Evolutionary conservation across 2,113 vertebrate genomes (phyloP), one percentile per base, ranked within the genome.

Genomic region (Equus przewalskii): DNA sequence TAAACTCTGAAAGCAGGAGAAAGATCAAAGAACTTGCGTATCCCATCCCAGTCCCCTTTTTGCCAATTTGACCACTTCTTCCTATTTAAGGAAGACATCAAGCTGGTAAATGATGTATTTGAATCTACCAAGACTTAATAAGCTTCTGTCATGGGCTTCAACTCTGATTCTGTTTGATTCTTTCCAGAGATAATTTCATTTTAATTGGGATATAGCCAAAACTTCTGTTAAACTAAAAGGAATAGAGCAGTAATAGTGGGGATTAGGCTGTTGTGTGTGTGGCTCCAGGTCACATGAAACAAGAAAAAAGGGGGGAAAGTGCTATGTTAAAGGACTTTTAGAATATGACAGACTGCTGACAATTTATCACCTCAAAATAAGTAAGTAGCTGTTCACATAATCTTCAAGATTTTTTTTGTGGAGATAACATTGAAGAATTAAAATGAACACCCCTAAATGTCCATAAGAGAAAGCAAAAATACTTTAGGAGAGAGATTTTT

Each of bases 351-450:
- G 21, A 28, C 4, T 89, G 22, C 44, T 80, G 44, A 36, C 28
- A 85, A 51, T 56, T 56, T 95, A 30, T 85, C 62, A 56, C 6
- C 26, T 95, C 56, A 85, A 64, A 93, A 64, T 97, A 85, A 36
- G 14, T 70, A 84, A 89, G 24, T 10, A 78, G 2, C 4, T 95
- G 4, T 60, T 79, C 21, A 85, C 1, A 65, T 51, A 73, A 18
- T 83, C 30, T 62, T 85, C 80, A 69, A 49, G 6, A 60, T 13
- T 41, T 36, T 70, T 58, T 80, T 65, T 73, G 2, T 88, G 46
- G 16, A 67, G 22, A 76, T 90, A 58, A 86, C 36, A 80, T 19
- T 26, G 12, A 89, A 84, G 18, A 89, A 14, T 44, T 65, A 65
- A 79, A 80, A 73, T 72, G 9, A 83, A 83, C 54, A 60, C 6